Conservation (phyloP, 2,113 vertebrate genomes). For the Chaetodon auriga region DNA sequence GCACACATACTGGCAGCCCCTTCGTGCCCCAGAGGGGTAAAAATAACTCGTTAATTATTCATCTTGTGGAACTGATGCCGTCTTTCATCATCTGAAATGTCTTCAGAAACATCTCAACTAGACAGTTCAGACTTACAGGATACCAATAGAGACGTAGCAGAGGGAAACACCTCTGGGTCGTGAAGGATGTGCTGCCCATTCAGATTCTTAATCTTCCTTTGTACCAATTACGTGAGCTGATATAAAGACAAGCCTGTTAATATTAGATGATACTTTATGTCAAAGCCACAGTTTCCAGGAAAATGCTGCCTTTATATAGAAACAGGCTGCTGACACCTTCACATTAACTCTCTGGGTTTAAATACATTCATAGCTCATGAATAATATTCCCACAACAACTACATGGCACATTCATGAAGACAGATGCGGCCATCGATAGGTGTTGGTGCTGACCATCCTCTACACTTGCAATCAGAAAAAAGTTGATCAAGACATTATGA, state of each 20-base stretch:
- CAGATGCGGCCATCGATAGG: neutral
- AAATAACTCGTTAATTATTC: constrained; percentile 77
- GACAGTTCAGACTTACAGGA: constrained; percentile 29
- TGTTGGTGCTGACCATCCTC: too few relatives aligned
- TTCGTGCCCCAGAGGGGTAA: constrained; percentile 66
- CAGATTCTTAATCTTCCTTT: constrained; percentile 25
- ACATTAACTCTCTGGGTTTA: constrained; percentile 32
- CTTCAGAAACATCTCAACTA: constrained; percentile 69
- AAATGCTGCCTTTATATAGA: constrained; percentile 19
- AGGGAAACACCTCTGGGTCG: neutral
- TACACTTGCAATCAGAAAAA: too few relatives aligned
- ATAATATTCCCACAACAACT: neutral
- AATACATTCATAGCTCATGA: constrained; percentile 8
- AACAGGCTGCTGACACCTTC: constrained; percentile 30
- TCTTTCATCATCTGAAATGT: constrained; percentile 73
- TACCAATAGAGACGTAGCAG: constrained; percentile 10
- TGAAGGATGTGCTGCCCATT: constrained; percentile 32
- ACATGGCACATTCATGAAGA: neutral
- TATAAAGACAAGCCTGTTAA: constrained; percentile 25
- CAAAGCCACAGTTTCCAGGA: constrained; percentile 20
- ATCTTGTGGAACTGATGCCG: constrained; percentile 73
- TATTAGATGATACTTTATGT: constrained; percentile 22
- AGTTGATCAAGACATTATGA: too few relatives aligned
- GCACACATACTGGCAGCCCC: constrained; percentile 65
- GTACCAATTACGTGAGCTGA: constrained; percentile 39